Conservation (phyloP, 1,140 invertebrate species). For the Brachionus rubens region DNA sequence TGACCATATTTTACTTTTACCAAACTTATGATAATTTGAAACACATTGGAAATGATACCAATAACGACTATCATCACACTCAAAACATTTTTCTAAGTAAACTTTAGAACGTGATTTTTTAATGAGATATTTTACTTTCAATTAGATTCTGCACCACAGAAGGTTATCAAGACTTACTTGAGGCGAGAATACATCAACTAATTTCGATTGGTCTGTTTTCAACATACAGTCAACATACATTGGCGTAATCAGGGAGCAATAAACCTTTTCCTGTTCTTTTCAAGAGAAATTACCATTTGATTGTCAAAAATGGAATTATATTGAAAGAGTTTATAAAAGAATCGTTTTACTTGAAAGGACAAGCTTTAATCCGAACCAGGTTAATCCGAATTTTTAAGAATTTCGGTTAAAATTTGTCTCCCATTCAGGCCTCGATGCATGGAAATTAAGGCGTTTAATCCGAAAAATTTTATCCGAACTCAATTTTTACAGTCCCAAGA, state of each 20-base stretch:
- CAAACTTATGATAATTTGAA: background rate
- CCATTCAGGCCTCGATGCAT: no score
- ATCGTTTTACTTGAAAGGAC: slow-evolving; percentile 16
- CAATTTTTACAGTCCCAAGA: no score
- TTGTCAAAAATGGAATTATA: background rate
- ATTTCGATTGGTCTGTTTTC: no score
- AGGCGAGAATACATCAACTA: no score
- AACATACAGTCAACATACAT: no score
- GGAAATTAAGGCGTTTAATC: no score
- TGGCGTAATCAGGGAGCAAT: slow-evolving; percentile 4
- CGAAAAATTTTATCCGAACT: no score
- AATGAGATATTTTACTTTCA: background rate
- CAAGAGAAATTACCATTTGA: slow-evolving; percentile 8
- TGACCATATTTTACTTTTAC: background rate
- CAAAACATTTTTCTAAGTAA: background rate
- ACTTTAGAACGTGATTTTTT: background rate
- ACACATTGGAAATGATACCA: slow-evolving; percentile 7
- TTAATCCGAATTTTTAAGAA: no score
- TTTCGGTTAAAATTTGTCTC: no score
- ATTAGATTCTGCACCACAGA: no score
- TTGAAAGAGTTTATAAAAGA: background rate
- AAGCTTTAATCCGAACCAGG: no score
- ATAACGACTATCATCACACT: background rate
- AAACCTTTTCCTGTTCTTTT: slow-evolving; percentile 21
- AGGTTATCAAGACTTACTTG: no score